Percentiles rank a stretch among this genome's conserved stretches.
Conservation (phyloP, 1,140 invertebrate species). For the Argopecten irradians region DNA sequence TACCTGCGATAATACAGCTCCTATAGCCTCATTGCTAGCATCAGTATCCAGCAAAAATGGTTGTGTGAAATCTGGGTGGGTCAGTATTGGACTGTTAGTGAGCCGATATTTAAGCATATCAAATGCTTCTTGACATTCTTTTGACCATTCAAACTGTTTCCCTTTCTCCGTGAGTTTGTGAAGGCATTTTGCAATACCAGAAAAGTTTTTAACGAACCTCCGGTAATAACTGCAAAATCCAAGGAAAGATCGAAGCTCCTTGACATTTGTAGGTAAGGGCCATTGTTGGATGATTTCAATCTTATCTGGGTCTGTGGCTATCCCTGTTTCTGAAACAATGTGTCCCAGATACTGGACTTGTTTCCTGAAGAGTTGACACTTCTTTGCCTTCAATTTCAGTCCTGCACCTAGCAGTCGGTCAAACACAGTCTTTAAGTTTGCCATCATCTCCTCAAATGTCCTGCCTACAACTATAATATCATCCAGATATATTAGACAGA, state of each 20-base stretch:
- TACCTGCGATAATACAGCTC: constrained; percentile 64
- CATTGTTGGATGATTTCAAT: not conserved
- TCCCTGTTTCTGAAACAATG: not conserved
- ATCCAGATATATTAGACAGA: constrained; percentile 26
- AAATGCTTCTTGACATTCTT: constrained; percentile 43
- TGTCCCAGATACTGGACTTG: constrained; percentile 20
- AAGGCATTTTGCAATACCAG: constrained; percentile 63
- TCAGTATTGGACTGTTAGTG: constrained; percentile 41
- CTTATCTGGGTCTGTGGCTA: not conserved
- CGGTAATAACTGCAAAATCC: constrained; percentile 26
- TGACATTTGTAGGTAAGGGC: not conserved
- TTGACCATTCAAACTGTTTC: constrained; percentile 70
- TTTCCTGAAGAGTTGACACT: constrained; percentile 29
- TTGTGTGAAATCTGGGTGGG: constrained; percentile 12
- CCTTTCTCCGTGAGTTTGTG: constrained; percentile 69
- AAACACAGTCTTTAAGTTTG: not conserved
- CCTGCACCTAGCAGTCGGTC: not conserved
- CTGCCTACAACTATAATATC: not conserved
- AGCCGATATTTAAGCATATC: not conserved
- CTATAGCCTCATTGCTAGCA: constrained; percentile 61
- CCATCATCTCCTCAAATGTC: not conserved
- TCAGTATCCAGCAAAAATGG: constrained; percentile 62
- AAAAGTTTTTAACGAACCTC: constrained; percentile 34
- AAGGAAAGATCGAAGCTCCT: not conserved
- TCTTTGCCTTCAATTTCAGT: constrained; percentile 19